Base-by-base conservation (phyloP, 1,140 invertebrate species). In the Tyrophagus putrescentiae region DNA sequence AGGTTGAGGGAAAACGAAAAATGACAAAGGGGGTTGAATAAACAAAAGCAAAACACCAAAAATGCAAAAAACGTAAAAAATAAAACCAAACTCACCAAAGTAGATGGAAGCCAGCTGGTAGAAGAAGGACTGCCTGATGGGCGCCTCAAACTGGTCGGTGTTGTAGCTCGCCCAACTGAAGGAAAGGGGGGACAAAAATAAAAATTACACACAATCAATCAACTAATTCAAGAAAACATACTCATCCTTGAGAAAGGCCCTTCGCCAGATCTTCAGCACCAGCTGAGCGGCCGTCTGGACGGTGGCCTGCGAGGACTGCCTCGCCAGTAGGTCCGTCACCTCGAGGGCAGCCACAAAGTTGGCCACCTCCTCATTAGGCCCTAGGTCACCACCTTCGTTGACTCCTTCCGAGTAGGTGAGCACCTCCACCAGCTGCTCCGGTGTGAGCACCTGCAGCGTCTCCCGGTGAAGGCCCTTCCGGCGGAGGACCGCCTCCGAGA, bases 371-470 rank as follows among this genome's bases (percentile, higher is more conserved):
- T 54, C 52, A 33, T 54, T 54, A 11, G 52, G 52, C 21, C 52
- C 52, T 54, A 34, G 31, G 13, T 16, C 52, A 13, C 52, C 52
- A n/a, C n/a, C n/a, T n/a, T n/a, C n/a, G n/a, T n/a, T n/a, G n/a
- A n/a, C n/a, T n/a, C n/a, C n/a, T n/a, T n/a, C n/a, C n/a, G n/a
- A n/a, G n/a, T 31, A 54, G 18, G 21, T 62, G n/a, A 42, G 36
- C 9, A 59, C 50, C 18, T 59, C 36, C 9, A 59, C 31, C 23
- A 59, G 36, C 36, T 59, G 25, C 50, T 59, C n/a, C 11, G 57
- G 57, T 21, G 56, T 7, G 3, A 59, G 18, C 4, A 44, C 57
- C 3, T 42, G 3, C 21, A 59, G 18, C 18, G 57, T 25, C 16
- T 59, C 34, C 23, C 27, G 27, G 25, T 59, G 41, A 9, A 59